Conservation (phyloP, 2,113 vertebrate genomes). For the Nanorana parkeri region DNA sequence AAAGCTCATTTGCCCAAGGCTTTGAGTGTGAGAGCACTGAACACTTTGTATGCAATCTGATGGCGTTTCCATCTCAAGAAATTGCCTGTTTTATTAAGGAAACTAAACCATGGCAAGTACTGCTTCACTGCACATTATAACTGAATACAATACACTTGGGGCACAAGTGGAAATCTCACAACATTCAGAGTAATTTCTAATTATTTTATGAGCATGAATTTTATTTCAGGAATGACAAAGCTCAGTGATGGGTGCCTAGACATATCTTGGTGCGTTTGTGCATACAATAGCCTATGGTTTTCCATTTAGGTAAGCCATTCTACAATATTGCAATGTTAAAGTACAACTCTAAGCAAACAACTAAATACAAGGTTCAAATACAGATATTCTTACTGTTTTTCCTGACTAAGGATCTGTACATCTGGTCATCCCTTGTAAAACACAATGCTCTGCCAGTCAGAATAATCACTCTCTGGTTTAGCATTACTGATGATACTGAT, state of each 20-base stretch:
- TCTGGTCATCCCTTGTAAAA: too few relatives aligned
- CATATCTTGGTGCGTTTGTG: background rate
- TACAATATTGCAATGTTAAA: too few relatives aligned
- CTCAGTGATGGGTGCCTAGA: background rate
- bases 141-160: conserved; percentile 45
- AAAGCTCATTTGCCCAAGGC: conserved; percentile 21
- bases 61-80: conserved; percentile 42
- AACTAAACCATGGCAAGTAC: conserved; percentile 26
- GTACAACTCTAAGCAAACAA: too few relatives aligned
- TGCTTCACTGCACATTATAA: conserved; percentile 48
- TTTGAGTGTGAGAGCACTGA: conserved; percentile 13
- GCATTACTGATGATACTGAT: too few relatives aligned
- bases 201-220: conserved; percentile 29
- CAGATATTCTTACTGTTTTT: too few relatives aligned
- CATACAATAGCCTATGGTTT: background rate
- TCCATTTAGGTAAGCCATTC: too few relatives aligned
- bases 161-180: conserved; percentile 36
- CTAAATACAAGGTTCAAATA: too few relatives aligned
- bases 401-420: too few relatives aligned
- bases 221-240: conserved; percentile 27
- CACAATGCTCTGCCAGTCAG: too few relatives aligned
- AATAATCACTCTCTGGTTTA: too few relatives aligned
- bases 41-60: conserved; percentile 30
- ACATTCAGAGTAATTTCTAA: conserved; percentile 32
- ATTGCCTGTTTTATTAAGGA: conserved; percentile 47